phyloP scores from a whole-genome alignment of 1,140 invertebrate genomes.

The Lithobius niger region DNA sequence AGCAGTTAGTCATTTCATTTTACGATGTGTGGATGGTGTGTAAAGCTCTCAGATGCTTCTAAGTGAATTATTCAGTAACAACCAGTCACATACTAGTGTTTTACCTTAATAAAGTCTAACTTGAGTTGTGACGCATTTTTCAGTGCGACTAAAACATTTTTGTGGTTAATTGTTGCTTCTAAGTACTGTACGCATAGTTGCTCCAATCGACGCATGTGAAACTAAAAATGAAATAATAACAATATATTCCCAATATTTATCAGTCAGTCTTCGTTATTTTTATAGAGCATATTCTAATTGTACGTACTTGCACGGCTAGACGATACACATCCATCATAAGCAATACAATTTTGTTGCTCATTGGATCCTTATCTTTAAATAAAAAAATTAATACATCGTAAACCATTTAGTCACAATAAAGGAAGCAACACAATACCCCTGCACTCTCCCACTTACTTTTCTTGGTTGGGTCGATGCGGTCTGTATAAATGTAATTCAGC shows the following conservation, averaged over 20 bases:
- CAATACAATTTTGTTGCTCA: constrained; percentile 62
- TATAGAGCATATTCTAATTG: not conserved
- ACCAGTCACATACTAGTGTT: too few species aligned
- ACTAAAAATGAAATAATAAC: constrained; percentile 33
- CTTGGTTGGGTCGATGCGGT: constrained; percentile 76
- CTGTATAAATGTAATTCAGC: constrained; percentile 89
- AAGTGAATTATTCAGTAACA: too few species aligned
- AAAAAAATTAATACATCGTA: too few species aligned
- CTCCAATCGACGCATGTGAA: constrained; percentile 77
- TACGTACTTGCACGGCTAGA: constrained; percentile 52
- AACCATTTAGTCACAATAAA: too few species aligned
- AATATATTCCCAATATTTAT: not conserved
- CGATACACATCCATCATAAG: constrained; percentile 90
- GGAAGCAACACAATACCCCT: too few species aligned
- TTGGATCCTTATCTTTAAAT: constrained; percentile 52
- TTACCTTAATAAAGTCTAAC: constrained; percentile 65
- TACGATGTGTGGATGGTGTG: too few species aligned
- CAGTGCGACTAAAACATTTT: constrained; percentile 76
- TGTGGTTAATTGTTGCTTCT: constrained; percentile 68
- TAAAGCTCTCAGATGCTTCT: too few species aligned
- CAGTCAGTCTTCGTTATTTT: not conserved
- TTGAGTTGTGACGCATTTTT: constrained; percentile 70
- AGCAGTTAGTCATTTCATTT: too few species aligned
- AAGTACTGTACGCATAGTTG: constrained; percentile 81
- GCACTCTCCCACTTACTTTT: too few species aligned